These are phyloP conservation scores for Hemibagrus guttatus DNA, from an alignment of 2,797 vertebrate species.

Conservation along the genomic window DNA sequence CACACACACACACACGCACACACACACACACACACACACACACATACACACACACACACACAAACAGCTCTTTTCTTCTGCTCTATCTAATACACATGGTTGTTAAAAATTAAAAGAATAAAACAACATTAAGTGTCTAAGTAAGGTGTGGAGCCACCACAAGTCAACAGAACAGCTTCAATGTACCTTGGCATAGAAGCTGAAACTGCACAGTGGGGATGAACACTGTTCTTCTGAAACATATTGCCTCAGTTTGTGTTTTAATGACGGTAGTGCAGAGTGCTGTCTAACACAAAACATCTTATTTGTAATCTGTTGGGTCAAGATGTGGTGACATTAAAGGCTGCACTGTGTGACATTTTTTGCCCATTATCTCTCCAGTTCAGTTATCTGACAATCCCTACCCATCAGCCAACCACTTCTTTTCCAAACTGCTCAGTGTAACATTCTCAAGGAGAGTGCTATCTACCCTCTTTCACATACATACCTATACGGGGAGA, in stretches of 20 bases:
- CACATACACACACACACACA: background rate
- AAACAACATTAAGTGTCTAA: background rate
- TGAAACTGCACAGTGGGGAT: background rate
- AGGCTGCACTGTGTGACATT: background rate
- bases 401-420: background rate
- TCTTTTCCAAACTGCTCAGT: background rate
- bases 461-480: background rate
- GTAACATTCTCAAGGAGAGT: background rate
- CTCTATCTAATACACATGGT: constrained; percentile 3
- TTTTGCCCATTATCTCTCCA: background rate
- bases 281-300: background rate
- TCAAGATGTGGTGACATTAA: background rate
- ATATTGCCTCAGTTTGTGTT: background rate
- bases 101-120: constrained; percentile 4
- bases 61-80: background rate
- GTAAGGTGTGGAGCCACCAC: background rate
- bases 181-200: background rate
- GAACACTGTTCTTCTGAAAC: background rate
- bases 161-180: background rate
- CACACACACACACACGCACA: background rate
- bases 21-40: background rate
- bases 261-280: background rate
- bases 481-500: background rate
- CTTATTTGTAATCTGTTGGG: background rate
- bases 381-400: background rate